Conservation (phyloP, 2,113 vertebrate species). For the Arenaria interpres region DNA sequence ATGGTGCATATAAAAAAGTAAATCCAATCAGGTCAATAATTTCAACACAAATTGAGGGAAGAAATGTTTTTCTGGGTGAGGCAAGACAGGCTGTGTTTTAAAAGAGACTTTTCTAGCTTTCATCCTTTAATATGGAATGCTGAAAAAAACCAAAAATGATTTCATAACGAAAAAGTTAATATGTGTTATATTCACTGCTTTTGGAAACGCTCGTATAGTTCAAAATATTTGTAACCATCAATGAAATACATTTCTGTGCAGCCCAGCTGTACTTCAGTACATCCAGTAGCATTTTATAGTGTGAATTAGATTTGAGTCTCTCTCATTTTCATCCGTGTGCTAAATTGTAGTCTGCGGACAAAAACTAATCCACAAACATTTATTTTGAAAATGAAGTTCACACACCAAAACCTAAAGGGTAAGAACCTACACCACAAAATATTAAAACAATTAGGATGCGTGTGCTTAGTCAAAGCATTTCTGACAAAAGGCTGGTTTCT, state of each 20-base stretch:
- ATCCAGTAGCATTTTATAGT: conserved; percentile 34
- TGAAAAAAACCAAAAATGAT: background rate
- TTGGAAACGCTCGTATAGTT: conserved; percentile 9
- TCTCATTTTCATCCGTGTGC: conserved; percentile 38
- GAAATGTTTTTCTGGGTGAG: background rate
- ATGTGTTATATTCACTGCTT: background rate
- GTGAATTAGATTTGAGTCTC: conserved; percentile 39
- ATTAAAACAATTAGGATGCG: background rate
- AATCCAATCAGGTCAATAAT: background rate
- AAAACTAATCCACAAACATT: conserved; percentile 44
- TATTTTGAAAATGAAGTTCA: conserved; percentile 47
- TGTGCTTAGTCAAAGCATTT: background rate
- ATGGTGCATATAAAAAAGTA: background rate
- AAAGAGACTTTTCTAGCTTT: background rate
- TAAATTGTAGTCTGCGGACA: conserved; percentile 46
- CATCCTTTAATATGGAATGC: background rate
- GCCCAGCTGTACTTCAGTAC: conserved; percentile 13
- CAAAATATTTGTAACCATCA: background rate
- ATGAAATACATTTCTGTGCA: background rate
- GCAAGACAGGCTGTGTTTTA: background rate
- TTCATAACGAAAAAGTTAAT: background rate
- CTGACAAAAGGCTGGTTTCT: background rate
- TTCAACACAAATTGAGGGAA: background rate
- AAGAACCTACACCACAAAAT: background rate
- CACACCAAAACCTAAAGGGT: background rate